A percentile compares a stretch with the other conserved stretches of the same genome.
Evolutionary conservation across 1,140 invertebrate species (phyloP).

Genomic region (Drosophila guanche): DNA sequence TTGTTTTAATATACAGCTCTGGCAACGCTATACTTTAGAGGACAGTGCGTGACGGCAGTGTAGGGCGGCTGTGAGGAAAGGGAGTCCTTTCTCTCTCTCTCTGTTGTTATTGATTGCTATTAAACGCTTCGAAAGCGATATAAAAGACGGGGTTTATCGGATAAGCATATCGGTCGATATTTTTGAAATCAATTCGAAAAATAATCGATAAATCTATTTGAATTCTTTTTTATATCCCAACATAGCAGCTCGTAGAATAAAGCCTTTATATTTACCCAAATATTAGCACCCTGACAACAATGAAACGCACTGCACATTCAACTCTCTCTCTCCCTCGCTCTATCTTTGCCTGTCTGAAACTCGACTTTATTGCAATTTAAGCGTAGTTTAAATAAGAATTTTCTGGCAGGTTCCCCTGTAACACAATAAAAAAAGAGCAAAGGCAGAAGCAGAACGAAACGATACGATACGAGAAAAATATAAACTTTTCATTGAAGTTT

Average conservation of each 20-base stretch:
- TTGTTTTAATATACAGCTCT: constrained; percentile 68
- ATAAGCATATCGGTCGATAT: too few relatives aligned
- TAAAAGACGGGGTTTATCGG: too few relatives aligned
- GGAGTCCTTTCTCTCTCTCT: too few relatives aligned
- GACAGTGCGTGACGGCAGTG: constrained; percentile 12
- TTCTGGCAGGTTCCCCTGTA: constrained; percentile 51
- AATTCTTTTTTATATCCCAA: too few relatives aligned
- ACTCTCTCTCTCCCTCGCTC: constrained; percentile 7
- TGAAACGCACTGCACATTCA: too few relatives aligned
- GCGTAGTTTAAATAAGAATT: constrained; percentile 79
- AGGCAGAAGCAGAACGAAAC: constrained; percentile 14
- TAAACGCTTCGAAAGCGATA: too few relatives aligned
- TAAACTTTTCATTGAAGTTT: constrained; percentile 70
- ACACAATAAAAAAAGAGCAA: constrained; percentile 26
- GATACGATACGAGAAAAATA: constrained; percentile 11
- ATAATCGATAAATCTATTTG: too few relatives aligned
- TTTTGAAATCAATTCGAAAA: too few relatives aligned
- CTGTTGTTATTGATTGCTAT: too few relatives aligned
- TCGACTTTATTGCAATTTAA: constrained; percentile 73
- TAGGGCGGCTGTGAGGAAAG: constrained; percentile 4
- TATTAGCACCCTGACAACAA: too few relatives aligned
- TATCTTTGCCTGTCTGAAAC: constrained; percentile 2
- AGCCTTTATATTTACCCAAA: too few relatives aligned
- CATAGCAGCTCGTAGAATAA: too few relatives aligned
- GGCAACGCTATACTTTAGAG: constrained; percentile 26